Conservation (phyloP, 92 coral and sea anemone species). For the Palythoa heliodiscus region DNA sequence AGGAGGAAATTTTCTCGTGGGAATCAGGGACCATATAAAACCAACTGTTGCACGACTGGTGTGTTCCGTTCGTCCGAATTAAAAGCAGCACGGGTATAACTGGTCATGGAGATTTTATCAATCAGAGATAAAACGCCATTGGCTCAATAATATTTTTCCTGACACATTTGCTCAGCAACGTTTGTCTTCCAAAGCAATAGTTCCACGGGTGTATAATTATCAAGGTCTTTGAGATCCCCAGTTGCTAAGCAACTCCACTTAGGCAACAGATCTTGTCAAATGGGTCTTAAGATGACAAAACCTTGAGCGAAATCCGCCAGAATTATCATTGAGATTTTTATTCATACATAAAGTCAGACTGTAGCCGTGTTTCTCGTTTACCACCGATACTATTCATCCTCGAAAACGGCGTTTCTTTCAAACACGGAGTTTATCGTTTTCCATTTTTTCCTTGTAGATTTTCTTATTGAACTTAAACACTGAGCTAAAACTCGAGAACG, state of each 20-base stretch:
- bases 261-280: not conserved
- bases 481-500: not conserved
- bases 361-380: not conserved
- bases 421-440: not conserved
- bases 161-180: constrained; percentile 74
- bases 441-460: constrained; percentile 1
- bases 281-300: not conserved
- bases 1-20: constrained; percentile 26
- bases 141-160: constrained; percentile 14
- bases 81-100: constrained; percentile 8
- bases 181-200: constrained; percentile 44
- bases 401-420: not conserved
- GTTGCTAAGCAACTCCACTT: constrained; percentile 36
- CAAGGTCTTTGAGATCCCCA: constrained; percentile 21
- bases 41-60: constrained; percentile 36
- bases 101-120: constrained; percentile 24
- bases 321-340: not conserved
- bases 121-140: not conserved
- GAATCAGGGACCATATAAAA: not conserved
- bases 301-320: constrained; percentile 1
- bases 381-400: not conserved
- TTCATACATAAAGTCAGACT: not conserved
- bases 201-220: constrained; percentile 43
- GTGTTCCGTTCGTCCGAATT: not conserved
- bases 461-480: not conserved